Evolutionary conservation across 2,113 vertebrate genomes (phyloP).

Genomic region (Nettapus auritus): DNA sequence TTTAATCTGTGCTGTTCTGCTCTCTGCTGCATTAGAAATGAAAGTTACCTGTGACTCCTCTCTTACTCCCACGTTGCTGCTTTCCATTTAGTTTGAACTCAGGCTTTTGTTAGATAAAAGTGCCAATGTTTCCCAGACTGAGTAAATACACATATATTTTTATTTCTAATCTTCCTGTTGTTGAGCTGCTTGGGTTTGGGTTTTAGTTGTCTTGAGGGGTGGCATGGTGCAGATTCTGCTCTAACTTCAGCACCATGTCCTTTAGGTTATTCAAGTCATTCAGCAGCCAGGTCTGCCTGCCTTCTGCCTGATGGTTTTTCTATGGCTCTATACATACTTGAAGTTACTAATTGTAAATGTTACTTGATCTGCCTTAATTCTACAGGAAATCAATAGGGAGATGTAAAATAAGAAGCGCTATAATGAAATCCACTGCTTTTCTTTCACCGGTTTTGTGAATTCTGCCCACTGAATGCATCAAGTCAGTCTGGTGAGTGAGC

Average conservation of each 20-base stretch:
- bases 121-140: background rate
- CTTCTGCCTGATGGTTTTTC: background rate
- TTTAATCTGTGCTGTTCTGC: background rate
- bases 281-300: background rate
- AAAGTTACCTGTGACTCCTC: background rate
- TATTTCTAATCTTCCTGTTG: background rate
- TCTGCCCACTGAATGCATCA: background rate
- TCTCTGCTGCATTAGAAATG: background rate
- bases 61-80: background rate
- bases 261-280: background rate
- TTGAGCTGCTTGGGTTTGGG: background rate
- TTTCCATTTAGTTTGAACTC: background rate
- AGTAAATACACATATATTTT: too few relatives aligned
- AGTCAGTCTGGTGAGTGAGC: background rate
- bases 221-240: background rate
- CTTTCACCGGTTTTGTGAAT: background rate
- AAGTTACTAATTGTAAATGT: background rate
- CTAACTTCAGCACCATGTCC: background rate
- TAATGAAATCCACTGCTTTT: background rate
- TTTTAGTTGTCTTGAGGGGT: background rate
- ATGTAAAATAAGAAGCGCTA: background rate
- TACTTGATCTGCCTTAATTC: background rate
- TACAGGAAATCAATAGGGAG: background rate
- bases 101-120: background rate
- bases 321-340: background rate